Percentiles rank a stretch among this genome's conserved stretches.
Evolutionary conservation across 2,113 vertebrate genomes (phyloP).

Genomic region (Quiscalus mexicanus): DNA sequence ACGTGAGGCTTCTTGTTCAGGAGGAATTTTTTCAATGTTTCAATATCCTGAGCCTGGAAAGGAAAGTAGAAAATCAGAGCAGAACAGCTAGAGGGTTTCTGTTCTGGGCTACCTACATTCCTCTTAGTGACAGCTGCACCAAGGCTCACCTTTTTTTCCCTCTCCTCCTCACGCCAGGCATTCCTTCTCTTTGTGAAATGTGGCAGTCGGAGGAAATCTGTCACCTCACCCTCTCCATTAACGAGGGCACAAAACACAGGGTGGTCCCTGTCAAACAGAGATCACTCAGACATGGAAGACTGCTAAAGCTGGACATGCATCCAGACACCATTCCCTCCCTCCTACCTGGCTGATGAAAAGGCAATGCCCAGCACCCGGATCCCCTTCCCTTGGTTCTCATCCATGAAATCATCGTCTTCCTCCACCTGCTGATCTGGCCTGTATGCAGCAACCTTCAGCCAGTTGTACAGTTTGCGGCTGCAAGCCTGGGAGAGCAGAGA

Average conservation of each 20-base stretch:
- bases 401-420: conserved; percentile 98
- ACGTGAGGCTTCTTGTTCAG: conserved; percentile 95
- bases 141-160: conserved; percentile 89
- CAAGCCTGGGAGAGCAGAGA: conserved; percentile 79
- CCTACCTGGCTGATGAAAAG: conserved; percentile 92
- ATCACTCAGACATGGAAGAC: not conserved
- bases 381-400: conserved; percentile 94
- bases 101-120: not conserved
- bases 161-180: conserved; percentile 93
- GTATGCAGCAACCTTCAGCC: conserved; percentile 93
- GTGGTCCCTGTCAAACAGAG: conserved; percentile 83
- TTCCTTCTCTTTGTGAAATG: conserved; percentile 96
- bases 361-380: conserved; percentile 94
- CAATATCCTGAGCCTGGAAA: conserved; percentile 88
- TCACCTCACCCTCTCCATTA: conserved; percentile 95
- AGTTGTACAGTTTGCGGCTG: conserved; percentile 95
- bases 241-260: conserved; percentile 95
- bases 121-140: not conserved
- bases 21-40: conserved; percentile 94
- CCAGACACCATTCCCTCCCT: not conserved
- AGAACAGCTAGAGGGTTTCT: not conserved
- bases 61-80: not conserved
- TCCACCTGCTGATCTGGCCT: conserved; percentile 95
- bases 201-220: conserved; percentile 93
- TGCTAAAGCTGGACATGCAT: not conserved